These are phyloP conservation scores for Drosophila ezoana DNA, from an alignment of 2,888 invertebrate species.

Conservation along the genomic window DNA sequence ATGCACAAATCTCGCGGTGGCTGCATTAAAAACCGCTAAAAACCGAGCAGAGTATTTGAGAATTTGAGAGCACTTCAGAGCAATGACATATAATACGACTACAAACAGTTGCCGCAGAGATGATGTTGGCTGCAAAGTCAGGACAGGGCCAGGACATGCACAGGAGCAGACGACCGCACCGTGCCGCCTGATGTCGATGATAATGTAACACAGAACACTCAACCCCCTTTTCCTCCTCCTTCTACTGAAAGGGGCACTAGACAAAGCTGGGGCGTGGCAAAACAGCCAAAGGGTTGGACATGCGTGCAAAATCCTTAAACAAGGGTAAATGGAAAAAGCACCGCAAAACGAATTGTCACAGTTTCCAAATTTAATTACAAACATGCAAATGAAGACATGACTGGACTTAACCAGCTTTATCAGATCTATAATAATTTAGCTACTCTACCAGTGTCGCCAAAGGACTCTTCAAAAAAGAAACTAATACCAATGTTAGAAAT, in stretches of 20 bases:
- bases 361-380: slow-evolving; percentile 81
- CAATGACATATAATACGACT: slow-evolving; percentile 79
- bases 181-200: slow-evolving; percentile 63
- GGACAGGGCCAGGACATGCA: slow-evolving; percentile 55
- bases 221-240: slow-evolving; percentile 34
- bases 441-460: neutral
- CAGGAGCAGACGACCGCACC: slow-evolving; percentile 30
- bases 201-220: slow-evolving; percentile 73
- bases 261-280: slow-evolving; percentile 18
- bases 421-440: neutral
- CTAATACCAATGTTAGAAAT: too few relatives aligned
- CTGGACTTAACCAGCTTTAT: slow-evolving; percentile 13
- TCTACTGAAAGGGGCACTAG: slow-evolving; percentile 4
- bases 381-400: slow-evolving; percentile 67
- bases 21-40: slow-evolving; percentile 55
- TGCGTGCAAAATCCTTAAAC: slow-evolving; percentile 41
- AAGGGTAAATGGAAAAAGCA: slow-evolving; percentile 28
- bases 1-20: slow-evolving; percentile 40
- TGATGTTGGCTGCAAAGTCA: slow-evolving; percentile 43
- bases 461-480: too few relatives aligned
- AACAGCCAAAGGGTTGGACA: slow-evolving; percentile 68
- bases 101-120: slow-evolving; percentile 64
- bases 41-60: slow-evolving; percentile 19
- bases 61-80: slow-evolving; percentile 70
- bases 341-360: slow-evolving; percentile 73